phyloP scores from a whole-genome alignment of 2,888 invertebrate genomes.

The Nipponacmea schrenckii region DNA sequence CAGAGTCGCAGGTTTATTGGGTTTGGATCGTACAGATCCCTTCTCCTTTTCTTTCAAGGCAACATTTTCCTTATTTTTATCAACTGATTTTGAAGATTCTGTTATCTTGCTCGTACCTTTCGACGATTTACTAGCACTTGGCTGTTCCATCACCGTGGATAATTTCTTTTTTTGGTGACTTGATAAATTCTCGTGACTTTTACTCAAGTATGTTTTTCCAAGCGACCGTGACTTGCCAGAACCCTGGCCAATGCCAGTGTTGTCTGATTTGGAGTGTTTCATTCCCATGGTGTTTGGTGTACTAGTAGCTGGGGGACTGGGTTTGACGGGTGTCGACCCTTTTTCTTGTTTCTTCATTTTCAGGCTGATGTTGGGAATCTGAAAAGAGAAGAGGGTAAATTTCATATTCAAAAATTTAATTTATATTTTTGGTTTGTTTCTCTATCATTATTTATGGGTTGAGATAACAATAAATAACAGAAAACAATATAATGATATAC shows the following conservation, averaged over 20 bases:
- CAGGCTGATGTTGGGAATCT: slow-evolving; percentile 14
- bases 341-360: slow-evolving; percentile 34
- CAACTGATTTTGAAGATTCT: slow-evolving; percentile 17
- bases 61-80: slow-evolving; percentile 59
- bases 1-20: slow-evolving; percentile 37
- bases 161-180: slow-evolving; percentile 53
- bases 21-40: slow-evolving; percentile 46
- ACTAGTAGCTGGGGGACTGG: background rate
- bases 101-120: background rate
- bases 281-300: slow-evolving; percentile 33
- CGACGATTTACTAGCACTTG: background rate
- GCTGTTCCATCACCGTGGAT: slow-evolving; percentile 32
- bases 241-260: slow-evolving; percentile 39
- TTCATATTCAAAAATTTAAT: too few species aligned
- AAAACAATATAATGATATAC: background rate
- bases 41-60: slow-evolving; percentile 45
- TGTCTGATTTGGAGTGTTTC: slow-evolving; percentile 56
- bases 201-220: slow-evolving; percentile 60
- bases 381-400: background rate
- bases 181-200: slow-evolving; percentile 64
- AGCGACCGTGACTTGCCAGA: slow-evolving; percentile 39
- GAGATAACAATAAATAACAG: background rate
- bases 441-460: too few species aligned
- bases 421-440: too few species aligned
- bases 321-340: background rate